A percentile compares a stretch with the other conserved stretches of the same genome.
Conservation (phyloP, 2,797 vertebrate species). For the Melopsittacus undulatus region DNA sequence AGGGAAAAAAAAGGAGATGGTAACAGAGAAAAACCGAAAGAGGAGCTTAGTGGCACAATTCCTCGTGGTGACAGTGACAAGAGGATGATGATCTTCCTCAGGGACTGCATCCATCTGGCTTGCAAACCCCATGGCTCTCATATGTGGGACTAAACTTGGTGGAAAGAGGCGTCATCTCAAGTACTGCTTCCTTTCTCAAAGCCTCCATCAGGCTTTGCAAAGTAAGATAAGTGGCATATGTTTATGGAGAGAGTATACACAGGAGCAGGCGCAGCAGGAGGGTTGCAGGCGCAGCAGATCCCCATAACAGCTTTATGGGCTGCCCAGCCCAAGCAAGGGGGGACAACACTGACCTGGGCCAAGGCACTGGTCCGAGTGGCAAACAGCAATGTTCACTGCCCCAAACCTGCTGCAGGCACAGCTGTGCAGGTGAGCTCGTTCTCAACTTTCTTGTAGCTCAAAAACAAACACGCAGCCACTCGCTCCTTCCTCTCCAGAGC, state of each 20-base stretch:
- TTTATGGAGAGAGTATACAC: background rate
- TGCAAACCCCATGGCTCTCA: background rate
- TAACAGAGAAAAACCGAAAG: background rate
- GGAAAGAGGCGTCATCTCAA: background rate
- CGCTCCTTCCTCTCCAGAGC: background rate
- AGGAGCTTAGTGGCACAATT: background rate
- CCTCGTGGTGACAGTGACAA: background rate
- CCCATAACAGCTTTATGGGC: accelerated
- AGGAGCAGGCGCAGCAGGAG: background rate
- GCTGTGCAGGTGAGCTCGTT: constrained; percentile 28
- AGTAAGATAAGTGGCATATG: background rate
- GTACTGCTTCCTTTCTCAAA: background rate
- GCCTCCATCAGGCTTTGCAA: background rate
- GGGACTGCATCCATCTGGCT: background rate
- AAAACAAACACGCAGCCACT: constrained; percentile 46
- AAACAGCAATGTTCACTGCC: background rate
- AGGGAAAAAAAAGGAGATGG: background rate
- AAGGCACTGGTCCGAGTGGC: background rate
- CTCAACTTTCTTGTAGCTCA: background rate
- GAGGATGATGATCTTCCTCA: background rate
- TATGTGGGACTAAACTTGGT: background rate
- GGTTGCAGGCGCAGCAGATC: background rate
- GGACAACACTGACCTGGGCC: background rate
- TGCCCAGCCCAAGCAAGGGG: background rate
- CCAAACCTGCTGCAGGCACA: background rate